phyloP scores from a whole-genome alignment of 2,888 invertebrate genomes.

The Protophormia terraenovae region DNA sequence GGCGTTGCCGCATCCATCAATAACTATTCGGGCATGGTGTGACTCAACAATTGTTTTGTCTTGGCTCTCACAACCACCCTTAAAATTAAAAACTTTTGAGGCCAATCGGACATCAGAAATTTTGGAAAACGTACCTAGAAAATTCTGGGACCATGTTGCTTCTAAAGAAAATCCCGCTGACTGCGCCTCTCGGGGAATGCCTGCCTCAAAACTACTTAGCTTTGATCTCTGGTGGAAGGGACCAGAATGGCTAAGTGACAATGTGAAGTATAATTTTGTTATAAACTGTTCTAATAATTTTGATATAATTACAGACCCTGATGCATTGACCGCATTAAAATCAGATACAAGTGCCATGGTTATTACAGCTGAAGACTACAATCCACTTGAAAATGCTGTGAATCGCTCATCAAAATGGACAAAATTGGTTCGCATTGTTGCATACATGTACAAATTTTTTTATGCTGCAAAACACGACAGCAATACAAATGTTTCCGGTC shows the following conservation, averaged over 20 bases:
- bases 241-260: conserved; percentile 2
- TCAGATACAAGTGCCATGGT: not conserved
- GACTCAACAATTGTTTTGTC: too few relatives aligned
- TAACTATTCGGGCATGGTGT: conserved; percentile 17
- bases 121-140: conserved; percentile 12
- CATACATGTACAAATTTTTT: not conserved
- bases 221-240: conserved; percentile 31
- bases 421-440: not conserved
- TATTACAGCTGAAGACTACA: not conserved
- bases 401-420: not conserved
- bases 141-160: conserved; percentile 19
- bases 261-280: not conserved
- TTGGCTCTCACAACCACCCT: conserved; percentile 23
- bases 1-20: not conserved
- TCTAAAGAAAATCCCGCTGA: conserved; percentile 37
- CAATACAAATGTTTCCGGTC: too few relatives aligned
- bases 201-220: not conserved
- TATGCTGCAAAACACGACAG: not conserved
- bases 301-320: conserved; percentile 4
- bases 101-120: conserved; percentile 43
- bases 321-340: not conserved
- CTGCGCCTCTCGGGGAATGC: conserved; percentile 40
- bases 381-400: not conserved
- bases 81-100: conserved; percentile 20
- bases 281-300: not conserved